Evolutionary conservation across 2,888 invertebrate species (phyloP), one percentile per base, ranked within the genome.

Genomic region (Vandiemenella viatica): DNA sequence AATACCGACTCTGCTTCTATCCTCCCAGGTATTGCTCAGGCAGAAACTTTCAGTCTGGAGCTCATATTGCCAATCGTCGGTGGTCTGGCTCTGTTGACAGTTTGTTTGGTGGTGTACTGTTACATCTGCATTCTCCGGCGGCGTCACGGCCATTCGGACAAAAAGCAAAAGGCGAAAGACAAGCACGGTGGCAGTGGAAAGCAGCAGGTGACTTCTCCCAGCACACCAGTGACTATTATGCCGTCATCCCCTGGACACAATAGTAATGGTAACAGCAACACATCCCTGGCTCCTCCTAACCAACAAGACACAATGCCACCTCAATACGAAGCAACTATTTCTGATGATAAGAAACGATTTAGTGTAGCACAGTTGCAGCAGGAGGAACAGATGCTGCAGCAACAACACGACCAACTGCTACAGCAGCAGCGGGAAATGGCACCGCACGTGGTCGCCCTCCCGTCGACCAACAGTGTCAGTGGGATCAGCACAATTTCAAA

Each of bases 111-210:
- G 6, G 57, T 69, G 7, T 71, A 72, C 56, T 71, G 71, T 54
- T 70, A 70, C 53, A 67, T 71, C 55, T 73, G 72, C 55, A 64
- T 72, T 1, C 60, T 68, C 10, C 67, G 69, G 50, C 62, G 68
- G 16, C 61, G 66, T 21, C 58, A 60, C 40, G 56, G 58, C 8
- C 48, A 52, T 20, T 42, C 49, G 6, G 48, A 47, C 22, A 49
- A 52, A 18, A 52, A 52, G 43, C 21, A 15, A 13, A 44, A 40
- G 3, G 23, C n/a, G 15, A 50, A 58, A 44, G 62, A 63, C 43
- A 63, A 64, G 42, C 59, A 59, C 38, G 55, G 57, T 13, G 58
- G 58, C 4, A 59, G 58, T 19, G 46, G 49, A n/a, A 50, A 50
- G 45, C 50, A 50, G 23, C 49, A 49, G 16, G 37, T 50, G 13